These are phyloP conservation scores for Bubo bubo DNA, from an alignment of 2,113 vertebrate species.

Conservation along the genomic window DNA sequence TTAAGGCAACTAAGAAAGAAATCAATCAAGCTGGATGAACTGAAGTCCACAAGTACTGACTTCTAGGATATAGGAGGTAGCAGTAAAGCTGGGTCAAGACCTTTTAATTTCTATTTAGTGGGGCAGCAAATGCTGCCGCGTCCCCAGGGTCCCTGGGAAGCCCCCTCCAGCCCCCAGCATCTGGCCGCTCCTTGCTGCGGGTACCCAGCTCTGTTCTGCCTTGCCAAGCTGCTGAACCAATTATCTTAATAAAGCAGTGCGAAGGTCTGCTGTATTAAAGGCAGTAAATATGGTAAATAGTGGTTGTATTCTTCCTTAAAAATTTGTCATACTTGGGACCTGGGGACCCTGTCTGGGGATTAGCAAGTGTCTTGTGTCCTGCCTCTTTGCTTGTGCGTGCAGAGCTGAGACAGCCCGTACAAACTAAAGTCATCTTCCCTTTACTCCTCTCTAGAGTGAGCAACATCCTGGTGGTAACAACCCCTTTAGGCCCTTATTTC, in stretches of 20 bases:
- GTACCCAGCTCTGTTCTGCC: background rate
- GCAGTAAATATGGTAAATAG: too few relatives aligned
- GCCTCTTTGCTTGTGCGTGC: background rate
- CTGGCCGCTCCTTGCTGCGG: background rate
- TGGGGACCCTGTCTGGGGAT: too few relatives aligned
- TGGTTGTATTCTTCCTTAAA: background rate
- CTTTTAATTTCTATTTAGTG: background rate
- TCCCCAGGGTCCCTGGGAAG: background rate
- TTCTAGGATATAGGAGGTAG: background rate
- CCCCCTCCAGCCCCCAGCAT: rapidly evolving
- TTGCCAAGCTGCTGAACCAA: background rate
- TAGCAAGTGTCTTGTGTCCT: background rate
- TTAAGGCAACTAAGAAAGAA: background rate
- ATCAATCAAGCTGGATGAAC: background rate
- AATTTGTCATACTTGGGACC: background rate
- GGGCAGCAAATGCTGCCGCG: background rate
- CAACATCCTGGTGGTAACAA: too few relatives aligned
- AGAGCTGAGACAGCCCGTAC: background rate
- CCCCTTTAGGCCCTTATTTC: background rate
- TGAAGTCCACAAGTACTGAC: rapidly evolving
- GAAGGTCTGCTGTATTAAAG: background rate
- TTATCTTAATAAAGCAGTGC: background rate
- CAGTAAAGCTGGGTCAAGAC: background rate
- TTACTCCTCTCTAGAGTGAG: background rate
- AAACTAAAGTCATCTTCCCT: background rate